Evolutionary conservation across 64 coral and sea anemone species (phyloP), one percentile per base, ranked within the genome.

Genomic region (Cladopsammia gracilis): DNA sequence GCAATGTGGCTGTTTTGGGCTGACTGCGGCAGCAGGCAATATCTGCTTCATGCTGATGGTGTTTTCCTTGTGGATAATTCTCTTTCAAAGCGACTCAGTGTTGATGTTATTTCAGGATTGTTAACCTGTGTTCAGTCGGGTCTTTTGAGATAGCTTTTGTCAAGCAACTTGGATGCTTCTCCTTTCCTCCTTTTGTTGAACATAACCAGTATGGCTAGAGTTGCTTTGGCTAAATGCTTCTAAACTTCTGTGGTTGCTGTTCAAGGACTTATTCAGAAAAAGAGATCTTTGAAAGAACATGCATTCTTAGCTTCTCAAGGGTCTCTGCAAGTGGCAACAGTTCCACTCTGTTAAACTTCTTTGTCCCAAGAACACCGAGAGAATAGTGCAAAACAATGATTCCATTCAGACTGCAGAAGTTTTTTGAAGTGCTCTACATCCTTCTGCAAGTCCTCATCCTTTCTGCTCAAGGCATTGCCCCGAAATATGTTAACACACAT

Each of bases 171-270:
- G 34, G 80, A 90, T 23, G 80, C 82, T 44, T 90, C 93, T 47
- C 93, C 74, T 50, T 25, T 34, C 19, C 88, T 64, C 44, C 88
- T 49, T 24, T 95, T 91, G 65, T 91, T 91, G 46, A 95, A 72
- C 15, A 91, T 90, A 5, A 91, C 70, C 18, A 95, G 62, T 75
- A 82, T 90, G 15, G 69, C 80, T 0, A 91, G 81, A 23, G 85
- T 71, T 46, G 75, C 85, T 50, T 95, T 25, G 45, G 82, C 93
- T 11, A 87, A 50, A 9, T 65, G n/a, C 14, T 20, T 53, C 93
- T 88, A 91, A 14, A 14, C 24, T 82, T 77, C 20, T 69, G 48
- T 48, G 77, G 67, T 23, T 75, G 14, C 42, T 64, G 23, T 69
- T 46, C 52, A 57, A 91, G 71, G 34, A 58, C 0, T 64, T 71